These are phyloP conservation scores for Ceratina australensis DNA, from an alignment of 1,140 invertebrate genomes.

Conservation along the genomic window DNA sequence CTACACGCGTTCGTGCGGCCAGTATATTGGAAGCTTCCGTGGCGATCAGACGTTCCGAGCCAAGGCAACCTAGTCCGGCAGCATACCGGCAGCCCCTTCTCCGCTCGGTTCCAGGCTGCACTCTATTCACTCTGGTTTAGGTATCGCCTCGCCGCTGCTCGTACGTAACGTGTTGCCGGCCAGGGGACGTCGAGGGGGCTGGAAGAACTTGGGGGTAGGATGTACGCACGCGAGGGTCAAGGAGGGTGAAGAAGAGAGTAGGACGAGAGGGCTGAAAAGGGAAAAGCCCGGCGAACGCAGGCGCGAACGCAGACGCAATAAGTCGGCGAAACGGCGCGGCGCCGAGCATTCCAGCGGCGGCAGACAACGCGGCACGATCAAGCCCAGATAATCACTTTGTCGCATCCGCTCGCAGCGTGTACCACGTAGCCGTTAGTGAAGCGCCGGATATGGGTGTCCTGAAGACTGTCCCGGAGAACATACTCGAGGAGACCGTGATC, in stretches of 20 bases:
- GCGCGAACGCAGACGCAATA: conserved; percentile 72
- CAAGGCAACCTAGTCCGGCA: conserved; percentile 9
- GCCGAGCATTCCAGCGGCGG: conserved; percentile 60
- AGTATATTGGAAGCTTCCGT: conserved; percentile 1
- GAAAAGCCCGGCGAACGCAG: conserved; percentile 61
- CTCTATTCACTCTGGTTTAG: conserved; percentile 60
- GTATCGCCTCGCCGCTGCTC: conserved; percentile 51
- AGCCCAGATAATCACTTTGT: conserved; percentile 53
- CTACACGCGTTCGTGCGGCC: too few relatives aligned
- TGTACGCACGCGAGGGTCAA: conserved; percentile 38
- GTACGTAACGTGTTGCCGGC: conserved; percentile 27
- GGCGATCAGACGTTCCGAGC: conserved; percentile 11
- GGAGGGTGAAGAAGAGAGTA: conserved; percentile 34
- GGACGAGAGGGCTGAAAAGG: conserved; percentile 51
- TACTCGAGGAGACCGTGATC: conserved; percentile 71
- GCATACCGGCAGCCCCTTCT: neutral
- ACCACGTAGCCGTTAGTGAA: neutral
- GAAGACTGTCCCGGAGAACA: conserved; percentile 71
- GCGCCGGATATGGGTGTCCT: conserved; percentile 76
- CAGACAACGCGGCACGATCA: conserved; percentile 70
- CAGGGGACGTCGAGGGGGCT: conserved; percentile 15
- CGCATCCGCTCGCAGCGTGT: conserved; percentile 13
- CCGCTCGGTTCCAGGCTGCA: conserved; percentile 15
- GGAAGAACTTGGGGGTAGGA: conserved; percentile 32
- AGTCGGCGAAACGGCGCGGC: conserved; percentile 54